Evolutionary conservation across 1,140 invertebrate species (phyloP), one percentile per base, ranked within the genome.

Genomic region (Drosophila sucinea): DNA sequence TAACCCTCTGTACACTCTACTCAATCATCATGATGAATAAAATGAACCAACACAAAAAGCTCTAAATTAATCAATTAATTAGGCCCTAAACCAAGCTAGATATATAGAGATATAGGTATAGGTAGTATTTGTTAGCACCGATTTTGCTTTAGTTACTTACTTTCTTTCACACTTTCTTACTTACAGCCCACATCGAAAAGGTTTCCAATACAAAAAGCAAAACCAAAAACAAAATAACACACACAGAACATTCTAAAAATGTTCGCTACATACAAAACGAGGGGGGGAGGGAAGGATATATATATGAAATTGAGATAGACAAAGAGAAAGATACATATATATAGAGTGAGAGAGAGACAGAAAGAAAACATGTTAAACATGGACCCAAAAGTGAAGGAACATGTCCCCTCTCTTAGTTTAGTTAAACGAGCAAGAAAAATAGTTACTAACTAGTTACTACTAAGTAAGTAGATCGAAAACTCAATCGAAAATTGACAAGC

Each of bases 401-500:
- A 38, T n/a, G 35, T 8, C 11, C 35, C 35, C 10, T 1, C 10
- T 10, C 7, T 2, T 35, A 8, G 10, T 11, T 38, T 11, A 11
- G 8, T 38, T 8, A 11, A 11, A 38, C 35, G 10, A 4, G 8
- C 1, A 38, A 11, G 33, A 38, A 38, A 38, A 38, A 38, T 38
- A 10, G 10, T 38, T 38, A 38, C 10, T 58, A 60, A 51, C 10
- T 58, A 63, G 32, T 73, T 60, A 55, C 38, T 60, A 66, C 17
- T 54, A 60, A 40, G 7, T 62, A 68, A 41, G 54, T 60, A 68
- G 55, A 69, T 70, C 73, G 68, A 68, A 60, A 70, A 68, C 47
- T 63, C 47, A 64, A 32, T 55, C 11, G 55, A 69, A 64, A 60
- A 57, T 67, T 57, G 57, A 56, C 84, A 87, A 89, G 84, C 84